Evolutionary conservation across 2,113 vertebrate genomes (phyloP).

Genomic region (Paraplagusia blochii): DNA sequence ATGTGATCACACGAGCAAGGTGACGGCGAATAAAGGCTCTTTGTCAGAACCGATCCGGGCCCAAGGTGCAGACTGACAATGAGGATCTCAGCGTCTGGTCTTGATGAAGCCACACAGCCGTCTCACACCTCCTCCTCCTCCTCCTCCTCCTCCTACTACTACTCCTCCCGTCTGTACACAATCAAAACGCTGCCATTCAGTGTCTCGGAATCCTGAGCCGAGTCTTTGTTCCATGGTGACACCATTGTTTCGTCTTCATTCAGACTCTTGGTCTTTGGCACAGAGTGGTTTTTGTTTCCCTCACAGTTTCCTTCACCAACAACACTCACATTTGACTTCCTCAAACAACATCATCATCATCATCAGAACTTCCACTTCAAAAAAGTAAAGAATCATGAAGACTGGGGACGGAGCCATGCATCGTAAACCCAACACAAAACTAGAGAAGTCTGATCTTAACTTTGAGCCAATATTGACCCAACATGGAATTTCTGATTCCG

Average conservation of each 20-base stretch:
- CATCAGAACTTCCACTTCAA: no score
- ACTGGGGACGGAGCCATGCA: background rate
- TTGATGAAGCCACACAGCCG: conserved; percentile 73
- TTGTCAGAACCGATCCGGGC: conserved; percentile 61
- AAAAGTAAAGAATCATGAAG: no score
- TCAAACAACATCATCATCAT: background rate
- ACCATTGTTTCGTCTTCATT: conserved; percentile 65
- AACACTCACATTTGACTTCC: conserved; percentile 41
- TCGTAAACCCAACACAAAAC: background rate
- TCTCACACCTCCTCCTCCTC: conserved; percentile 12
- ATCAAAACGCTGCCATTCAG: conserved; percentile 69
- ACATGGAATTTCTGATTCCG: no score
- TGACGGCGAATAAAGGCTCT: conserved; percentile 66
- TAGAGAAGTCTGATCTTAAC: no score
- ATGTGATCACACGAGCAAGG: conserved; percentile 64
- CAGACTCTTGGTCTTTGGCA: conserved; percentile 62
- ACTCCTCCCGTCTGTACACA: conserved; percentile 27
- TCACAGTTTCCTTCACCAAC: conserved; percentile 29
- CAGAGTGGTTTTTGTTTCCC: conserved; percentile 49
- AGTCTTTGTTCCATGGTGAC: conserved; percentile 70
- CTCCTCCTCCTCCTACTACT: no score
- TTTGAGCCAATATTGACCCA: no score
- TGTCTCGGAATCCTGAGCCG: conserved; percentile 60
- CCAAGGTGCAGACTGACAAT: conserved; percentile 73
- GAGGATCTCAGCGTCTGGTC: conserved; percentile 52